These are phyloP conservation scores for Drosophila oshimai DNA, from an alignment of 1,140 invertebrate species.

Conservation along the genomic window DNA sequence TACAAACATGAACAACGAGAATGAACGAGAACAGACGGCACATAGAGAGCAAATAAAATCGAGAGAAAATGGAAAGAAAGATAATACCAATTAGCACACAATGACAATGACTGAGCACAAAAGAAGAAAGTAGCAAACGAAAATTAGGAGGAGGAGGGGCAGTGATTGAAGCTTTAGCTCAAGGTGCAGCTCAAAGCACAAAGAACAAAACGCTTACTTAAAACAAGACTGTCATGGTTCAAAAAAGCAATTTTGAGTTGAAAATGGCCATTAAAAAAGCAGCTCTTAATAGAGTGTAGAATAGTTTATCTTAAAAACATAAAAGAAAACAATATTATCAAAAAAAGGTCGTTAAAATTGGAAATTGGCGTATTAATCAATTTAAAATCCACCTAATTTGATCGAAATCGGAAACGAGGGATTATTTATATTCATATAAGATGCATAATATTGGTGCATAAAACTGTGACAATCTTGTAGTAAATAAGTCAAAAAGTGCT, in stretches of 20 bases:
- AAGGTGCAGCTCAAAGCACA: conserved; percentile 21
- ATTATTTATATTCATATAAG: too few relatives aligned
- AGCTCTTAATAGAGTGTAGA: too few relatives aligned
- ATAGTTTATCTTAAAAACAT: too few relatives aligned
- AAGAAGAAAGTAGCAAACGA: conserved; percentile 12
- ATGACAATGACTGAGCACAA: conserved; percentile 38
- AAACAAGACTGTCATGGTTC: not conserved
- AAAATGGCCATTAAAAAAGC: too few relatives aligned
- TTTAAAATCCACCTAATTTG: not conserved
- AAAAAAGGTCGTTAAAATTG: too few relatives aligned
- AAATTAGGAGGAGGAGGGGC: conserved; percentile 4
- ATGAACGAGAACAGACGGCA: conserved; percentile 23
- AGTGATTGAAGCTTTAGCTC: conserved; percentile 14
- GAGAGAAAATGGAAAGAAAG: conserved; percentile 58
- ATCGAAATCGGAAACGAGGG: too few relatives aligned
- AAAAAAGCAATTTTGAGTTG: not conserved
- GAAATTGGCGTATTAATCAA: not conserved
- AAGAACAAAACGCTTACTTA: not conserved
- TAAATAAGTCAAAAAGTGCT: not conserved
- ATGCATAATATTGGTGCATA: too few relatives aligned
- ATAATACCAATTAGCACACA: conserved; percentile 61
- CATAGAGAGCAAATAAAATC: conserved; percentile 37
- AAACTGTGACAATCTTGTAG: conserved; percentile 11
- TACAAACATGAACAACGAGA: conserved; percentile 38
- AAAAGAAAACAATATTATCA: too few relatives aligned